Evolutionary conservation across 2,797 vertebrate species (phyloP).

Genomic region (Chiroxiphia lanceolata): DNA sequence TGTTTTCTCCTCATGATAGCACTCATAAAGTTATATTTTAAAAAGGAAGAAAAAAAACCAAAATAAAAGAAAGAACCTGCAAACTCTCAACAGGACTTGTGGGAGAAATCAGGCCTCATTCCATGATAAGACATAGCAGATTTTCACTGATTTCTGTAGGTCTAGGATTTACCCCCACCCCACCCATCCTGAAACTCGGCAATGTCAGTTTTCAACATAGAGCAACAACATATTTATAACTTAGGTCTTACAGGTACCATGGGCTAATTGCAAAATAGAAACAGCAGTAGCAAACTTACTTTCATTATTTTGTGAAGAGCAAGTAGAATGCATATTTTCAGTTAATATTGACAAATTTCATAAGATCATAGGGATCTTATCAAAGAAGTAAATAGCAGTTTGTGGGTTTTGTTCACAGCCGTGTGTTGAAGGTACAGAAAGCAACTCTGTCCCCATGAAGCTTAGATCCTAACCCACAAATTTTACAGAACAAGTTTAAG

Average conservation of each 20-base stretch:
- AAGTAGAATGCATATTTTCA: background rate
- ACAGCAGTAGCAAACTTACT: background rate
- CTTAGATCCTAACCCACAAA: background rate
- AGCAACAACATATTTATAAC: background rate
- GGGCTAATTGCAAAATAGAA: background rate
- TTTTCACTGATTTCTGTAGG: background rate
- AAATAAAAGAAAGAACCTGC: background rate
- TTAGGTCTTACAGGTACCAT: background rate
- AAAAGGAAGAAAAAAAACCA: background rate
- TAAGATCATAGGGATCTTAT: background rate
- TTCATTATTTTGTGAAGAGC: background rate
- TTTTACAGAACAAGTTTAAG: background rate
- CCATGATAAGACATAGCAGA: background rate
- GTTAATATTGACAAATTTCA: background rate
- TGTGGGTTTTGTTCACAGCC: background rate
- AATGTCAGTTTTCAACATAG: background rate
- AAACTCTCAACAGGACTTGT: background rate
- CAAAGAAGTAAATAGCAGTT: background rate
- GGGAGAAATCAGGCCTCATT: background rate
- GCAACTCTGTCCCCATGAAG: background rate
- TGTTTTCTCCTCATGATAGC: background rate
- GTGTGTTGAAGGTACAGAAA: background rate
- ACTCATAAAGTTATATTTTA: background rate
- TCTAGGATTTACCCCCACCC: accelerated
- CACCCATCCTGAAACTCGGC: background rate